phyloP scores from a whole-genome alignment of 2,113 vertebrate genomes.

The Phylloscopus trochilus region DNA sequence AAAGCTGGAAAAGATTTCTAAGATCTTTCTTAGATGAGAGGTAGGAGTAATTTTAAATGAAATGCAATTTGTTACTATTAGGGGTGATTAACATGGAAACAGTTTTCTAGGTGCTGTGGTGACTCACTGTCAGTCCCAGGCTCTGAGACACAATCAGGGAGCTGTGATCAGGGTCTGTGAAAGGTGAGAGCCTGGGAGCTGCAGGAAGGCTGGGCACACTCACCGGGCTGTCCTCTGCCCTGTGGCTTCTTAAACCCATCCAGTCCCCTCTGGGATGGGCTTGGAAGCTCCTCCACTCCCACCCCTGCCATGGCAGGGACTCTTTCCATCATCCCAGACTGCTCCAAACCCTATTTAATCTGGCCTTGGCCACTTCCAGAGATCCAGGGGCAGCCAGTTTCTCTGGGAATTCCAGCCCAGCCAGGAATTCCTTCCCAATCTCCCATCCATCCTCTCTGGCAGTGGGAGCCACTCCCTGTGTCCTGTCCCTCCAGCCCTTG shows the following conservation, averaged over 20 bases:
- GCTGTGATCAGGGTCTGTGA: neutral
- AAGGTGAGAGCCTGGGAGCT: neutral
- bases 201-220: neutral
- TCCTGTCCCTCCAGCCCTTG: neutral
- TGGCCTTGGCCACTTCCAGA: rapidly evolving
- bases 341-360: rapidly evolving
- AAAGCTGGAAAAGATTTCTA: neutral
- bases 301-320: neutral
- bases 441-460: neutral
- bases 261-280: neutral
- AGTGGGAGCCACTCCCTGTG: neutral
- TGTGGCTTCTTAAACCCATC: rapidly evolving
- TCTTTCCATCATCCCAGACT: rapidly evolving
- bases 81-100: neutral
- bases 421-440: neutral
- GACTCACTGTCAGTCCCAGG: neutral
- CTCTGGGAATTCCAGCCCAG: neutral
- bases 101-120: neutral
- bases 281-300: neutral
- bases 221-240: neutral
- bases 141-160: neutral
- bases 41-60: neutral
- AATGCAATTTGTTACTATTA: neutral
- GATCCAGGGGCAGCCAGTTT: neutral
- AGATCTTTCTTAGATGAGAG: neutral